Evolutionary conservation across 2,888 invertebrate genomes (phyloP).

Genomic region (Andrena hattorfiana): DNA sequence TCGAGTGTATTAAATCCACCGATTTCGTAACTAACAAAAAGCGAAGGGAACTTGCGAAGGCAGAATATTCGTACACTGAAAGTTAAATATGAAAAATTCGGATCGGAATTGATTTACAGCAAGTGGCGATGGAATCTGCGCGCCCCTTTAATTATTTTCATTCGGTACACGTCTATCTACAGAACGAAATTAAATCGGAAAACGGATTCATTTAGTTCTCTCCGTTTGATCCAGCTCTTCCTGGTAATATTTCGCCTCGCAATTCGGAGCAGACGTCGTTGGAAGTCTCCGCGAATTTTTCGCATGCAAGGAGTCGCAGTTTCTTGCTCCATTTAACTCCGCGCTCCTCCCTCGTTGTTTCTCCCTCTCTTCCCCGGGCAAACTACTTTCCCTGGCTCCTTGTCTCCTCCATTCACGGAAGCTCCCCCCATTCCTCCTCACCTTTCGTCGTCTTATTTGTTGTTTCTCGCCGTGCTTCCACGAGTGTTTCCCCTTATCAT

Average conservation of each 20-base stretch:
- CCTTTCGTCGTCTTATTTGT: not conserved
- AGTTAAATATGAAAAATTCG: not conserved
- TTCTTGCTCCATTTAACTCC: slow-evolving; percentile 68
- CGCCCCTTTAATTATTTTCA: not conserved
- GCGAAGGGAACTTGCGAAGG: too few species aligned
- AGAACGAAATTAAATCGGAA: too few species aligned
- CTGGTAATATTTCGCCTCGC: slow-evolving; percentile 45
- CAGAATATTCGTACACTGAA: not conserved
- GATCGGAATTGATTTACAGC: too few species aligned
- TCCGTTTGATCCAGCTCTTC: slow-evolving; percentile 13
- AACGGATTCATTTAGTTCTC: too few species aligned
- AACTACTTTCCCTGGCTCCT: slow-evolving; percentile 18
- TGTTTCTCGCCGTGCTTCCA: not conserved
- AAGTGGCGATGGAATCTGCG: too few species aligned
- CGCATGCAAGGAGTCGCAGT: slow-evolving; percentile 62
- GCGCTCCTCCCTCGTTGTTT: slow-evolving; percentile 34
- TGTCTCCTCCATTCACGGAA: slow-evolving; percentile 42
- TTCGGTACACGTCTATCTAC: too few species aligned
- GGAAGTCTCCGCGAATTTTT: slow-evolving; percentile 56
- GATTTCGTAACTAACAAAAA: not conserved
- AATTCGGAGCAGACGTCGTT: slow-evolving; percentile 54
- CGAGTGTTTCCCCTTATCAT: not conserved
- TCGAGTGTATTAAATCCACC: slow-evolving; percentile 49
- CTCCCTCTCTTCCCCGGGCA: slow-evolving; percentile 5
- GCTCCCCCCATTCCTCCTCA: slow-evolving; percentile 1